Evolutionary conservation across 2,888 invertebrate species (phyloP), one percentile per base, ranked within the genome.

Genomic region (Cheilosia scutellata): DNA sequence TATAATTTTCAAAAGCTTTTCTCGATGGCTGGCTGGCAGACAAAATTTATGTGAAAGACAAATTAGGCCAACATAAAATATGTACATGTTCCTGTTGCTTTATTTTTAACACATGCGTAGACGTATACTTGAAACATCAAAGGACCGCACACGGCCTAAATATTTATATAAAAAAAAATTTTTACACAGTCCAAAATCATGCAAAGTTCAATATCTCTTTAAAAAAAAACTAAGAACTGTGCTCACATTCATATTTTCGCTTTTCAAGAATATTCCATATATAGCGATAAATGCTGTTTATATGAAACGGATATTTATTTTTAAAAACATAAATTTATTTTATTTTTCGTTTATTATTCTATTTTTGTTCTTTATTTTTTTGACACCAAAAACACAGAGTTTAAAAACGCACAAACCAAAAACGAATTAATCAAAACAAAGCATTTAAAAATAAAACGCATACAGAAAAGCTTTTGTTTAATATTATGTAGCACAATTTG

Each of bases 221-320:
- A 29, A 29, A 5, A 11, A 53, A 33, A 57, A 74, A 51, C 4
- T 42, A 42, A 2, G n/a, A n/a, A 25, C 55, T 63, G 25, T 55
- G 16, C 74, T 63, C 74, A 65, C 63, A 63, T 53, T 47, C 55
- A 74, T 74, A 63, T 63, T 63, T 63, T 27, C n/a, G 13, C 4
- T n/a, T 51, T 53, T 37, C 20, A 53, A 37, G 4, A 49, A 51
- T 71, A 40, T 60, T 29, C 60, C 71, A 71, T 60, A 60, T 44
- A 71, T 51, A 51, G 60, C 25, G 29, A 71, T 71, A 27, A 2
- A 5, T 58, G 20, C 13, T 2, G n/a, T 27, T 55, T 60, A n/a
- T 42, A n/a, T 29, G 16, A 60, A 60, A 60, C 60, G 42, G 66
- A 76, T 76, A 68, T 76, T 68, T 76, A 76, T 76, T 76, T 76